A percentile compares a stretch with the other conserved stretches of the same genome.
phyloP scores from a whole-genome alignment of 2,797 vertebrate species.

The Neosilurus mollespiculum region DNA sequence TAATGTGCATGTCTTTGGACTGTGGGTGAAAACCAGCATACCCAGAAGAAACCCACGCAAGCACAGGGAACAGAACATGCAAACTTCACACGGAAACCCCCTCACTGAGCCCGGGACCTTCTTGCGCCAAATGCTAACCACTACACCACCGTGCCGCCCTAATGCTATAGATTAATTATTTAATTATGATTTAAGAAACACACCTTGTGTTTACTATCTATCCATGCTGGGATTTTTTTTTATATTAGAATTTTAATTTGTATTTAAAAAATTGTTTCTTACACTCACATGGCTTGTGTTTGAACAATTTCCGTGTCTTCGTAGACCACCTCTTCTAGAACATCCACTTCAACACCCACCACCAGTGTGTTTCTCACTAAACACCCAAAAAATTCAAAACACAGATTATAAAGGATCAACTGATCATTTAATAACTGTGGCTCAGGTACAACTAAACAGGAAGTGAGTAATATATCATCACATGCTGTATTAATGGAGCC shows the following conservation, averaged over 20 bases:
- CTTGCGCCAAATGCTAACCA: too few species aligned
- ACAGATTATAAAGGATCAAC: neutral
- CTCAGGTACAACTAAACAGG: neutral
- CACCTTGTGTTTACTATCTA: neutral
- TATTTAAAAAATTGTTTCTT: neutral
- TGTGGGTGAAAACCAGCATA: too few species aligned
- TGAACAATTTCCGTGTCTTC: constrained; percentile 36
- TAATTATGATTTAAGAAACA: neutral
- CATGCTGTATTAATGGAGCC: neutral
- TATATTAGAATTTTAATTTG: too few species aligned
- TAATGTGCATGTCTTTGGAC: too few species aligned
- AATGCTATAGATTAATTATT: neutral
- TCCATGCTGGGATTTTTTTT: neutral
- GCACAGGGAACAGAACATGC: too few species aligned
- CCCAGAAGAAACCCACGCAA: too few species aligned
- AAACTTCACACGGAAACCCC: too few species aligned
- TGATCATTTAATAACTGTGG: neutral
- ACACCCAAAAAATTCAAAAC: neutral
- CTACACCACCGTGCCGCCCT: too few species aligned
- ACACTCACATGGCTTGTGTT: constrained; percentile 21
- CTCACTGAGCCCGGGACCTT: too few species aligned
- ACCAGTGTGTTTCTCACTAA: constrained; percentile 34
- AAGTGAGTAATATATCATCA: neutral
- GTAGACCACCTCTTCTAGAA: constrained; percentile 38
- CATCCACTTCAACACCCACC: constrained; percentile 37